Conservation (phyloP, 1,140 invertebrate species). For the Drosophila tristis region DNA sequence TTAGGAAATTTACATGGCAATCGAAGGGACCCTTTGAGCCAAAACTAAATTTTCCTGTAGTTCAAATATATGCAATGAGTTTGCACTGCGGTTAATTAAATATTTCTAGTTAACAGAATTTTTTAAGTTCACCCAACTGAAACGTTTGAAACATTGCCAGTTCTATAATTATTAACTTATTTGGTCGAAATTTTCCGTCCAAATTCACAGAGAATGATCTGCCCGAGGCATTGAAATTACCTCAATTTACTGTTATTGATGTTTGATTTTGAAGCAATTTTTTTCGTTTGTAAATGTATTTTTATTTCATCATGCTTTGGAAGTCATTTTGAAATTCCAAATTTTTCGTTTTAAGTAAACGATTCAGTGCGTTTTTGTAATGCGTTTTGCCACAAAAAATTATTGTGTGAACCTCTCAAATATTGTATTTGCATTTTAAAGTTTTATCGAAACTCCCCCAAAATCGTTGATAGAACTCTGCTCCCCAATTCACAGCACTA, state of each 20-base stretch:
- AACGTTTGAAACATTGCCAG: too few species aligned
- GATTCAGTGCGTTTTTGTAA: conserved; percentile 38
- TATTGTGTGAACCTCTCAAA: conserved; percentile 26
- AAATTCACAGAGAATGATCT: too few species aligned
- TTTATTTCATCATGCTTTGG: too few species aligned
- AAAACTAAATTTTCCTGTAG: not conserved
- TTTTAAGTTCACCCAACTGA: too few species aligned
- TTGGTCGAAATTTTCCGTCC: too few species aligned
- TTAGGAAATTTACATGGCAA: conserved; percentile 21
- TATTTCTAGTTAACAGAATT: too few species aligned
- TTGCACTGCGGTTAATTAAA: conserved; percentile 1
- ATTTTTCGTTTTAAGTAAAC: conserved; percentile 32
- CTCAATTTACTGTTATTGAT: too few species aligned
- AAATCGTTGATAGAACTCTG: conserved; percentile 2
- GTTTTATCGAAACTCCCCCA: not conserved
- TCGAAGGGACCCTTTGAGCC: not conserved
- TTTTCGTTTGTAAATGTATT: not conserved
- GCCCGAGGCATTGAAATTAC: not conserved
- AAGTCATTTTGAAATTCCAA: not conserved
- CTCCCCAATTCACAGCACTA: too few species aligned
- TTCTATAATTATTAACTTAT: too few species aligned
- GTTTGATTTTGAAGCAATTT: not conserved
- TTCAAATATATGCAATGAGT: not conserved
- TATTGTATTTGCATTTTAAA: conserved; percentile 36
- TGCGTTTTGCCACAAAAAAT: conserved; percentile 22